These are phyloP conservation scores for Polydrusus pterygomalis DNA, from an alignment of 2,888 invertebrate species.

Conservation along the genomic window DNA sequence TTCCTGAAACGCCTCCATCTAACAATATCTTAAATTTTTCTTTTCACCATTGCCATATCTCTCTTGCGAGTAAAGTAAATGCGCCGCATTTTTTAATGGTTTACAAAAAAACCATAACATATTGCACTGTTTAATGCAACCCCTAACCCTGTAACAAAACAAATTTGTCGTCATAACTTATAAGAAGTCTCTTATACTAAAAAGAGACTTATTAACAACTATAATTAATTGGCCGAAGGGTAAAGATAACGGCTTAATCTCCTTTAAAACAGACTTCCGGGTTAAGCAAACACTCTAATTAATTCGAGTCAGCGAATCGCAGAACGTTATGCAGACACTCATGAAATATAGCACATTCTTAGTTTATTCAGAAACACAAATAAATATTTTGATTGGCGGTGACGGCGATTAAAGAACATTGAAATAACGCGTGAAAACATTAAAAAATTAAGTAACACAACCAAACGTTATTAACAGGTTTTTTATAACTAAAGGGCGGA, in stretches of 20 bases:
- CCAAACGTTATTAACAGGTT: too few relatives aligned
- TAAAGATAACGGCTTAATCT: constrained; percentile 36
- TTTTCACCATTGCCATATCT: too few relatives aligned
- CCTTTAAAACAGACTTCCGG: constrained; percentile 34
- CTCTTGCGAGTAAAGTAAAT: too few relatives aligned
- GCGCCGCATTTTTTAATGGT: too few relatives aligned
- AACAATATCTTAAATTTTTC: too few relatives aligned
- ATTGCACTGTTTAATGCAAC: not conserved
- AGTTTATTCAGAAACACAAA: not conserved
- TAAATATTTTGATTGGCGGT: not conserved
- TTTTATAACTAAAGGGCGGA: too few relatives aligned
- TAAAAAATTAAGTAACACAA: too few relatives aligned
- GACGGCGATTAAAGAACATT: too few relatives aligned
- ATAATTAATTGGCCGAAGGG: constrained; percentile 36
- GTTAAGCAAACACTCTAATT: constrained; percentile 40
- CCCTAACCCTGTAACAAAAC: not conserved
- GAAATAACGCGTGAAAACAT: too few relatives aligned
- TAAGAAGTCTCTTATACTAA: constrained; percentile 12
- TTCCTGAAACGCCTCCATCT: too few relatives aligned
- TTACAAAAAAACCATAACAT: not conserved
- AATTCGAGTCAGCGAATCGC: constrained; percentile 26
- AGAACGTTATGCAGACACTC: constrained; percentile 14
- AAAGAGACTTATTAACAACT: constrained; percentile 18
- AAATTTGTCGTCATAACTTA: constrained; percentile 14
- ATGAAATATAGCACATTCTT: constrained; percentile 7